Evolutionary conservation across 2,113 vertebrate genomes (phyloP).

Genomic region (Cranoglanis bouderius): DNA sequence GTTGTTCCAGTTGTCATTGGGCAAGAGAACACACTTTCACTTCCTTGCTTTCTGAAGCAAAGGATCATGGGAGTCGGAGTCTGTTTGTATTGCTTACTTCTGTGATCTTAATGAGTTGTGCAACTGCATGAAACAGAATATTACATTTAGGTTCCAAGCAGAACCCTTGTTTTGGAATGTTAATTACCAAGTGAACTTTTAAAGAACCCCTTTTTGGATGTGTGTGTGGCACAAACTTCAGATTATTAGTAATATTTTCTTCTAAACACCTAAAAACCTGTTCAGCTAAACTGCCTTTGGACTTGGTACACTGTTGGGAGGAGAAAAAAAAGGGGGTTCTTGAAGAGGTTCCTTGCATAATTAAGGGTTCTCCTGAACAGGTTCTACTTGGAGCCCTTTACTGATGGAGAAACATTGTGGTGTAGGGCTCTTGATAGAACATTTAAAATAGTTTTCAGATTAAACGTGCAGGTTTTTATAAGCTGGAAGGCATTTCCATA

Average conservation of each 20-base stretch:
- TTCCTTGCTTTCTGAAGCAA: slow-evolving; percentile 29
- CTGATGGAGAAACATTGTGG: background rate
- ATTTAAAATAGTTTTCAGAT: background rate
- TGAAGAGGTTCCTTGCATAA: background rate
- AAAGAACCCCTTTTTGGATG: background rate
- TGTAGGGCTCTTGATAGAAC: background rate
- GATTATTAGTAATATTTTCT: background rate
- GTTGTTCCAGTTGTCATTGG: slow-evolving; percentile 45
- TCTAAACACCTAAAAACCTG: background rate
- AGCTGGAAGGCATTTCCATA: background rate
- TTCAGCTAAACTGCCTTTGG: background rate
- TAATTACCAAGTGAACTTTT: background rate
- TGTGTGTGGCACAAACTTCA: background rate
- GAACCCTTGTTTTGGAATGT: background rate
- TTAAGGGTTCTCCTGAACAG: background rate
- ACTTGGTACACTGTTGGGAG: background rate
- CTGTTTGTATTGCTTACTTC: background rate
- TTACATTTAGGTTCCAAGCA: background rate
- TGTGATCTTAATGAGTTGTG: background rate
- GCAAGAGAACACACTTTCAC: background rate
- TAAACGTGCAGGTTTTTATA: background rate
- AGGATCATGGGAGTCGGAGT: slow-evolving; percentile 53
- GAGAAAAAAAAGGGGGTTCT: background rate
- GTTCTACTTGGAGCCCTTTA: background rate
- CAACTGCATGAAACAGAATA: background rate